phyloP scores from a whole-genome alignment of 64 coral and sea anemone genomes.

The Pachyseris speciosa region DNA sequence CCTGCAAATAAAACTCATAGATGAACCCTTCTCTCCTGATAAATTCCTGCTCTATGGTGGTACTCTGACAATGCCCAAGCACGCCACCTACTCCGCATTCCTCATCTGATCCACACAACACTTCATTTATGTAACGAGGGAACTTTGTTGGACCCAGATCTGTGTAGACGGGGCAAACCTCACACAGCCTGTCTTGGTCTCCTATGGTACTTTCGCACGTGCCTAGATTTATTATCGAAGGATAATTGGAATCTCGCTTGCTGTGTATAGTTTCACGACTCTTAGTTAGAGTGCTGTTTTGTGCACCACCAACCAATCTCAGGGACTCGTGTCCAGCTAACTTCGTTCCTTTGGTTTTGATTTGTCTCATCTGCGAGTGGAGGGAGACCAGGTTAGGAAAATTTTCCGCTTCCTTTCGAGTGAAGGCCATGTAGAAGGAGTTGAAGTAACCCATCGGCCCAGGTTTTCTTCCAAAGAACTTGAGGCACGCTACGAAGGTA shows the following conservation, averaged over 20 bases:
- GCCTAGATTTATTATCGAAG: neutral
- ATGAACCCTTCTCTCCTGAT: neutral
- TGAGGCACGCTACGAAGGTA: neutral
- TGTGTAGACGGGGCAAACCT: slow-evolving; percentile 26
- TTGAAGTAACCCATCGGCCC: slow-evolving; percentile 28
- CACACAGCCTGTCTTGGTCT: neutral
- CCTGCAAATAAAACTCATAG: neutral
- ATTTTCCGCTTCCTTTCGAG: neutral
- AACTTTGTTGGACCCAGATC: slow-evolving; percentile 40
- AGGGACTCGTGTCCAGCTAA: too few relatives aligned
- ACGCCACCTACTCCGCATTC: neutral
- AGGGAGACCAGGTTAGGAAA: slow-evolving; percentile 28
- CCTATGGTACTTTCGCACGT: neutral
- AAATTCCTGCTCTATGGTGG: slow-evolving; percentile 17
- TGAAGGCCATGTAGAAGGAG: slow-evolving; percentile 22
- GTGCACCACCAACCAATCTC: too few relatives aligned
- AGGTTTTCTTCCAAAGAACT: neutral
- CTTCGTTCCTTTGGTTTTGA: neutral
- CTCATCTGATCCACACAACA: neutral
- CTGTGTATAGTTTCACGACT: neutral
- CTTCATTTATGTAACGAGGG: slow-evolving; percentile 54
- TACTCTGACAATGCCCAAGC: neutral
- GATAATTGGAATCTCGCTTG: neutral
- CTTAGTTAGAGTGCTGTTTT: neutral
- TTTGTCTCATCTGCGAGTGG: neutral